Evolutionary conservation across 1,140 invertebrate genomes (phyloP), one percentile per base, ranked within the genome.

Genomic region (Heliconius nattereri): DNA sequence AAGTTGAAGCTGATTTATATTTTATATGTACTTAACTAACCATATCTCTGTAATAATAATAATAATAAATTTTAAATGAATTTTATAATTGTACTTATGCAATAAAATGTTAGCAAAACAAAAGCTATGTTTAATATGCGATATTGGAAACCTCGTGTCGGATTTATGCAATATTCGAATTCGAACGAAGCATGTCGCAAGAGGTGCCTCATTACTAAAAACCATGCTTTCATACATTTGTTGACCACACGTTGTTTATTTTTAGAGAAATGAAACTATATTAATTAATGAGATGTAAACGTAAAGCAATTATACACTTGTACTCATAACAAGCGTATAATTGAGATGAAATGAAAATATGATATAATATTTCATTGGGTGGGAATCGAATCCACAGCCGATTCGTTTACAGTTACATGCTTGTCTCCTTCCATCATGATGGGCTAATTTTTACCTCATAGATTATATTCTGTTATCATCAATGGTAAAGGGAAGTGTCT

Each of bases 181-280:
- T 54, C 37, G 57, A 75, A 49, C 71, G 75, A 76, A 52, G 32
- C 75, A 66, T n/a, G 76, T 73, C 40, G 49, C 74, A 29, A 26
- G 78, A 66, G 35, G 66, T 80, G 74, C 74, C 78, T 76, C 75
- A 80, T 80, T 80, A 77, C 79, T 80, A 77, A 66, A 75, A 77
- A 80, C 79, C 72, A 77, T 80, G 70, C 52, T 57, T 73, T 54
- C 79, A 73, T 73, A 45, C 78, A 72, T 66, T 66, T 66, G 26
- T 66, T 66, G 26, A 66, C 60, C 60, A 66, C 60, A 66, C 60
- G 26, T 66, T 66, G 26, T 29, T 66, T 1, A 66, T 26, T 66
- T 66, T 29, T 66, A 7, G 1, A 66, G 60, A 66, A 52, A 7
- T 20, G 19, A 7, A 32, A 32, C 5, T 52, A 19, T 52, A 52